Evolutionary conservation across 2,888 invertebrate species (phyloP), one percentile per base, ranked within the genome.

Genomic region (Sinohyriopsis cumingii): DNA sequence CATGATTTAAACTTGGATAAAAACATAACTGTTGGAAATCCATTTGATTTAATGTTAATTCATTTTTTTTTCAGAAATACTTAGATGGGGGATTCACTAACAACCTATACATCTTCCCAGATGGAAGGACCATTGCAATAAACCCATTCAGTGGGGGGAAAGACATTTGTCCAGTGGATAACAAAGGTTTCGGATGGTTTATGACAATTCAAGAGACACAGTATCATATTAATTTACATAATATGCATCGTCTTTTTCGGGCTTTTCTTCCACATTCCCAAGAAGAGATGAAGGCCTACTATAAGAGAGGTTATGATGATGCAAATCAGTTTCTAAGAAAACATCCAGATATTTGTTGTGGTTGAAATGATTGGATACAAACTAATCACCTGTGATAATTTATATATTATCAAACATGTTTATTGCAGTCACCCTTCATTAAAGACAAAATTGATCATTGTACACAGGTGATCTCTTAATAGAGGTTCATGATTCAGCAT

Each of bases 11-110:
- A 62, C 19, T n/a, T 22, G 22, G 15, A 19, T 25, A 25, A n/a
- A 54, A 45, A 15, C 45, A 45, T 45, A 33, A 33, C 33, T 9
- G 9, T 33, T 0, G 45, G 3, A 12, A 45, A 15, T 45, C 45
- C 45, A 45, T 45, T 15, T 45, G 45, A 12, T 45, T 45, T 12
- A 45, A 45, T 45, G 15, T 45, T 45, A 15, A 45, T 45, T 55
- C 59, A 24, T 68, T 63, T 68, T 53, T 59, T 63, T 74, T 84
- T 59, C 85, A 91, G 86, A 82, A 84, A 59, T 98, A 97, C 90
- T 95, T 97, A 93, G 98, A 99, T 87, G 98, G 98, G 3, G 98
- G 97, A 7, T 95, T 97, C 87, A 96, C 97, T 62, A 95, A 98
- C 90, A 99, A 99, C 91, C 91, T 98, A 81, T 97, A 97, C 0